Evolutionary conservation across 2,797 vertebrate genomes (phyloP).

Genomic region (Pangasius larnaudii): DNA sequence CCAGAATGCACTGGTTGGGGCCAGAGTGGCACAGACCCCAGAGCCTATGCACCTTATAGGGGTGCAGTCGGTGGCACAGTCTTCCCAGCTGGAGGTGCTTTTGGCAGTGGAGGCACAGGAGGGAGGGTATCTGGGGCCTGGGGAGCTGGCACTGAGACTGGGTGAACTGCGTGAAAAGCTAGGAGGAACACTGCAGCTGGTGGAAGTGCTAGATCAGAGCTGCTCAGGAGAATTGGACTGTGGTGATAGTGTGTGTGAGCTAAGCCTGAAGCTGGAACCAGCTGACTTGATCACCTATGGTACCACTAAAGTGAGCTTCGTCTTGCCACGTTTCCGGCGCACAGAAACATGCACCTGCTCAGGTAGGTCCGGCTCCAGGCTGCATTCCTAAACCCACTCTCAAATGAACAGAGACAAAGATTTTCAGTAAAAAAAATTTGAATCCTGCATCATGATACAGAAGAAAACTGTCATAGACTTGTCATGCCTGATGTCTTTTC

Average conservation of each 20-base stretch:
- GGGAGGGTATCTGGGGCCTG: slow-evolving; percentile 73
- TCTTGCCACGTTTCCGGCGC: slow-evolving; percentile 78
- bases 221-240: slow-evolving; percentile 85
- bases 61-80: slow-evolving; percentile 81
- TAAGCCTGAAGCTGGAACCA: slow-evolving; percentile 81
- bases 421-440: background rate
- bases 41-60: slow-evolving; percentile 87
- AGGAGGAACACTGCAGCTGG: slow-evolving; percentile 80
- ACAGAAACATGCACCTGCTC: slow-evolving; percentile 74
- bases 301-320: slow-evolving; percentile 89
- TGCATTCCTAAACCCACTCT: background rate
- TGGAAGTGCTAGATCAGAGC: slow-evolving; percentile 78
- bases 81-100: slow-evolving; percentile 82
- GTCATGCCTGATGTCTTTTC: background rate
- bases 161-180: slow-evolving; percentile 82
- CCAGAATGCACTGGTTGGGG: slow-evolving; percentile 74
- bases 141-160: slow-evolving; percentile 82
- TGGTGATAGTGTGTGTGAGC: slow-evolving; percentile 85
- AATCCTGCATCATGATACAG: background rate
- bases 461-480: background rate
- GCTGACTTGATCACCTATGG: slow-evolving; percentile 83
- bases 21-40: slow-evolving; percentile 68
- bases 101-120: slow-evolving; percentile 85
- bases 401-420: background rate
- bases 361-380: slow-evolving; percentile 56